These are phyloP conservation scores for Tuta absoluta DNA, from an alignment of 2,888 invertebrate genomes.

Conservation along the genomic window DNA sequence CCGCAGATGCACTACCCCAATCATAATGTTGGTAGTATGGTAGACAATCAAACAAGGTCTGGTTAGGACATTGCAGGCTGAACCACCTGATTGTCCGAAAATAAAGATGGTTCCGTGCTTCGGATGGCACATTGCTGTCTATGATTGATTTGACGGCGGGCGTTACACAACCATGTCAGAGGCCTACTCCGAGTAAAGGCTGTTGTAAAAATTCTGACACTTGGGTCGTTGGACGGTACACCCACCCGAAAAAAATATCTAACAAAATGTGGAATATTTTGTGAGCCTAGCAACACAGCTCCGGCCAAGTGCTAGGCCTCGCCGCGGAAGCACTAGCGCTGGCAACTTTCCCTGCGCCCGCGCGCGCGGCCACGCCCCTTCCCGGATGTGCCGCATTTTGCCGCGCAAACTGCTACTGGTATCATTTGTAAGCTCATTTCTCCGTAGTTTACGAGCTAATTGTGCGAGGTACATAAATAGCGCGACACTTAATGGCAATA, in stretches of 20 bases:
- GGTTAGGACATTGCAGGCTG: no score
- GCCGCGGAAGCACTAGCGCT: slow-evolving; percentile 15
- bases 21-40: no score
- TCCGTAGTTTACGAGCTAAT: slow-evolving; percentile 4
- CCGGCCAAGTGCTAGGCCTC: slow-evolving; percentile 2
- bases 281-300: background rate
- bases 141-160: no score
- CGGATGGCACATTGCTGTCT: no score
- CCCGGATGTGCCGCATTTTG: slow-evolving; percentile 10
- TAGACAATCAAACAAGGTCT: no score
- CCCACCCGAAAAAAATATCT: background rate
- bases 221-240: no score
- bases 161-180: no score
- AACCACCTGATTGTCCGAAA: no score
- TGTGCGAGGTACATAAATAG: background rate
- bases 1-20: no score
- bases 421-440: slow-evolving; percentile 6
- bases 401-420: background rate
- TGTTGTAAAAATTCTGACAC: no score
- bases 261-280: background rate
- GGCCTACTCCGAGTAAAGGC: no score
- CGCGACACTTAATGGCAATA: background rate
- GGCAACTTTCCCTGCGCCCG: slow-evolving; percentile 9
- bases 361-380: slow-evolving; percentile 1
- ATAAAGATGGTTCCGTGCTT: no score